Evolutionary conservation across 2,797 vertebrate genomes (phyloP).

Genomic region (Cossypha niveicapilla): DNA sequence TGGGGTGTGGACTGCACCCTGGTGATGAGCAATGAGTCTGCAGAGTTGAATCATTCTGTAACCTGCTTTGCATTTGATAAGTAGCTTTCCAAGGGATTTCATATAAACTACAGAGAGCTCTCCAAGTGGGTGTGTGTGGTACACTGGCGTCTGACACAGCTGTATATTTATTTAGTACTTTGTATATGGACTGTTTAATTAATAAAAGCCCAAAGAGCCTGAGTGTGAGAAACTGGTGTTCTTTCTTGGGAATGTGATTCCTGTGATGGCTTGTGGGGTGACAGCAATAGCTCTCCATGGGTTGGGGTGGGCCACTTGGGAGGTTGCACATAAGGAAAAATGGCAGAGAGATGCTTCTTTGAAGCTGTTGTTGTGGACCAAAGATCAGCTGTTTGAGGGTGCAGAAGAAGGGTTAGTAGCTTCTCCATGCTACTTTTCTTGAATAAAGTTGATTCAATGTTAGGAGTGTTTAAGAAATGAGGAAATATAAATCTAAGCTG

Average conservation of each 20-base stretch:
- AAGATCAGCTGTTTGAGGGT: not conserved
- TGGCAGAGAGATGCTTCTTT: not conserved
- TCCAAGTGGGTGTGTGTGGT: not conserved
- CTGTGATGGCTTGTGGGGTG: not conserved
- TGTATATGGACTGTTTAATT: conserved; percentile 44
- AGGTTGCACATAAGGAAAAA: not conserved
- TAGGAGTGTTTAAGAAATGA: not conserved
- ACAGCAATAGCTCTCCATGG: not conserved
- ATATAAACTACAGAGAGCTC: not conserved
- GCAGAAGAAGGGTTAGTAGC: not conserved
- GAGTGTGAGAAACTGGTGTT: not conserved
- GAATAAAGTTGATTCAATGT: not conserved
- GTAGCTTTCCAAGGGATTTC: not conserved
- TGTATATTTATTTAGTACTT: conserved; percentile 59
- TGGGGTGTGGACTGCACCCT: not conserved
- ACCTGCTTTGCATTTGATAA: not conserved
- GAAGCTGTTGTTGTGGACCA: not conserved
- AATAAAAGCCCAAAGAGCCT: conserved; percentile 29
- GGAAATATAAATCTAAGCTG: not conserved
- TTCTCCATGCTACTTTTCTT: not conserved
- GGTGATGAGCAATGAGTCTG: not conserved
- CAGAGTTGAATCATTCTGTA: conserved; percentile 18
- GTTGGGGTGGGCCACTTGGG: not conserved
- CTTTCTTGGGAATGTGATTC: not conserved
- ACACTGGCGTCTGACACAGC: not conserved